Percentiles rank a stretch among this genome's conserved stretches.
phyloP scores from a whole-genome alignment of 1,140 invertebrate genomes.

The Heliconius himera region DNA sequence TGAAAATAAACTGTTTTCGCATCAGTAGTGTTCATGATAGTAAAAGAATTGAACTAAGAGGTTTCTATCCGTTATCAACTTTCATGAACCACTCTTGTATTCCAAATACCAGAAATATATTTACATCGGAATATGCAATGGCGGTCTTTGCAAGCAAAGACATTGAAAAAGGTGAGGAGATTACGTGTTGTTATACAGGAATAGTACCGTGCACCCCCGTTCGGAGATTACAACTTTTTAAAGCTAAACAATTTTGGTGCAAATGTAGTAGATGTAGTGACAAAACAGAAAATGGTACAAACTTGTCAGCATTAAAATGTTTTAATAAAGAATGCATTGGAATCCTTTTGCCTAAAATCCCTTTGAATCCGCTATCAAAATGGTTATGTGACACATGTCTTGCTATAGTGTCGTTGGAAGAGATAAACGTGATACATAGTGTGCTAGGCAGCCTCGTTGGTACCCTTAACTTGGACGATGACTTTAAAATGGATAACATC shows the following conservation, averaged over 20 bases:
- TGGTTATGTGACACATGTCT: constrained; percentile 80
- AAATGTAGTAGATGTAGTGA: constrained; percentile 86
- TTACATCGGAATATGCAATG: constrained; percentile 83
- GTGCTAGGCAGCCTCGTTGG: constrained; percentile 75
- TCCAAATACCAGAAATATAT: constrained; percentile 88
- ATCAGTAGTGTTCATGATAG: constrained; percentile 67
- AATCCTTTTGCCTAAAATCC: constrained; percentile 65
- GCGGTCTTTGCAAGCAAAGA: constrained; percentile 83
- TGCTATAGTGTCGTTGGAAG: constrained; percentile 44
- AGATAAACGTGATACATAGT: constrained; percentile 67
- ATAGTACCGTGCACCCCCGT: constrained; percentile 87
- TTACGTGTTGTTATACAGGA: constrained; percentile 88
- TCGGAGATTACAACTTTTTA: constrained; percentile 84
- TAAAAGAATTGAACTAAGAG: constrained; percentile 81
- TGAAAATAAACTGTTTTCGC: constrained; percentile 89
- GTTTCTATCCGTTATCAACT: constrained; percentile 87
- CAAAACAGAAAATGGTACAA: constrained; percentile 82
- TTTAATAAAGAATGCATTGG: constrained; percentile 73
- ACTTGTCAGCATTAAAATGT: constrained; percentile 77
- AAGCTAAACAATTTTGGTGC: constrained; percentile 89
- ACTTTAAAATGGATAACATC: constrained; percentile 66
- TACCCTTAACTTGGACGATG: constrained; percentile 59
- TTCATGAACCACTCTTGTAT: constrained; percentile 89
- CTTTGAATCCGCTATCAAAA: constrained; percentile 56
- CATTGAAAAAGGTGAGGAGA: constrained; percentile 85